Base-by-base conservation (phyloP, 1,140 invertebrate genomes). In the Drosophila parabipectinata region DNA sequence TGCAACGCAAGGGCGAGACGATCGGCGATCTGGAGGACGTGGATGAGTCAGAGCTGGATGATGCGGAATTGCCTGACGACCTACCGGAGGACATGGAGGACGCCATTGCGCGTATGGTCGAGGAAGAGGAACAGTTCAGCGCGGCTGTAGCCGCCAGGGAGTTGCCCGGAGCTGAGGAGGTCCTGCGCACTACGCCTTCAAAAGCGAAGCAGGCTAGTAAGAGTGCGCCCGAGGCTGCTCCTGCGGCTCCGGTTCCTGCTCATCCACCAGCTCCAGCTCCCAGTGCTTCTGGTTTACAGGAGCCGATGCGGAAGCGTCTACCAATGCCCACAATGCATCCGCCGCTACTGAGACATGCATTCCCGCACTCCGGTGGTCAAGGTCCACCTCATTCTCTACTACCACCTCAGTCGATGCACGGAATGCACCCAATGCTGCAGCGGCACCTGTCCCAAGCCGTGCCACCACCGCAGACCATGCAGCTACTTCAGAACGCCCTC, bases 91-190 rank as follows among this genome's bases (percentile, higher is more conserved):
- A 94, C 56, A 84, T 93, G 61, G 93, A 94, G 24, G 93, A 94
- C 51, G 93, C 94, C 34, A 91, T 94, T 14, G 94, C 93, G 2
- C 92, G 93, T 56, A 94, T 94, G 94, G 94, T 95, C 84, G 94
- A 94, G 72, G 94, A 95, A 80, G 94, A 95, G 63, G 89, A 90
- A n/a, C 89, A 89, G 12, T 90, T 84, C 10, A 84, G 58, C 10
- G 94, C 93, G 24, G 94, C 93, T 1, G 93, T 93, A 41, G 92
- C 93, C 0, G 94, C 94, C 41, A 77, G 94, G 0, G 93, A 94
- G 24, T 48, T 94, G 0, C 93, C 94, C 92, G 93, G 77, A 15
- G 77, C 94, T 59, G 93, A 93, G 1, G 93, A 95, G 15, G 93
- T 94, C 32, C 18, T 94, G 9, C 93, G 94, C 30, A 93, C 93